A percentile compares a stretch with the other conserved stretches of the same genome.
Evolutionary conservation across 1,140 invertebrate genomes (phyloP).

Genomic region (Macrobrachium nipponense): DNA sequence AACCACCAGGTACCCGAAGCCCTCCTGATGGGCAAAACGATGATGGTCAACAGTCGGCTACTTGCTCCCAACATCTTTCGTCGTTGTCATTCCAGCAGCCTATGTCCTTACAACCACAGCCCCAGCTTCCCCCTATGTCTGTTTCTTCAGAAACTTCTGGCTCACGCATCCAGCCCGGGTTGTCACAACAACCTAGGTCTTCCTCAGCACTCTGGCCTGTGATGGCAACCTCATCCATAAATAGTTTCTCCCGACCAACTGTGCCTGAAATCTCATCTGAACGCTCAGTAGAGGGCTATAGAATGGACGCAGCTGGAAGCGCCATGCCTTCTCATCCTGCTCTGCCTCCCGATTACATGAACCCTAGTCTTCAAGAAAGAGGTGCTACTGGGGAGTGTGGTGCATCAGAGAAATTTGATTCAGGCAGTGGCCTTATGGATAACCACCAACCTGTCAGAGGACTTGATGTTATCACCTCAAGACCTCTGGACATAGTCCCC

Average conservation of each 20-base stretch:
- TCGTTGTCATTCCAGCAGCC: slow-evolving; percentile 11
- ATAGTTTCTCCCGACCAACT: slow-evolving; percentile 57
- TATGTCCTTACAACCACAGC: slow-evolving; percentile 9
- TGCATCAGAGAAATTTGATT: not conserved
- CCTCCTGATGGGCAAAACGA: slow-evolving; percentile 59
- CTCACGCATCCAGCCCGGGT: not conserved
- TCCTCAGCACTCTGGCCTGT: slow-evolving; percentile 62
- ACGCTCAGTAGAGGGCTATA: not conserved
- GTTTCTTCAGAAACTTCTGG: slow-evolving; percentile 19
- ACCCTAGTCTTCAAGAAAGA: not conserved
- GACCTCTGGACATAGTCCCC: slow-evolving; percentile 54
- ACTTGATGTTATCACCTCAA: slow-evolving; percentile 34
- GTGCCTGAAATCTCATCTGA: slow-evolving; percentile 31
- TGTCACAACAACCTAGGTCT: slow-evolving; percentile 47
- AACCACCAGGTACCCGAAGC: slow-evolving; percentile 56
- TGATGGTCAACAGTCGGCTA: slow-evolving; percentile 46
- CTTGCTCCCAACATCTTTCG: slow-evolving; percentile 43
- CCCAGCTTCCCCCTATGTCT: slow-evolving; percentile 6
- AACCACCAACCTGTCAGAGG: slow-evolving; percentile 10
- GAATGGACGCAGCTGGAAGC: not conserved
- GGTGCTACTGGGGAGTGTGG: not conserved
- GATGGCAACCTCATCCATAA: slow-evolving; percentile 7
- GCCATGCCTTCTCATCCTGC: slow-evolving; percentile 8
- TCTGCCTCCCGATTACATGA: slow-evolving; percentile 9
- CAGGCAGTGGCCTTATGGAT: not conserved